phyloP scores from a whole-genome alignment of 2,797 vertebrate genomes.

The Falco rusticolus region DNA sequence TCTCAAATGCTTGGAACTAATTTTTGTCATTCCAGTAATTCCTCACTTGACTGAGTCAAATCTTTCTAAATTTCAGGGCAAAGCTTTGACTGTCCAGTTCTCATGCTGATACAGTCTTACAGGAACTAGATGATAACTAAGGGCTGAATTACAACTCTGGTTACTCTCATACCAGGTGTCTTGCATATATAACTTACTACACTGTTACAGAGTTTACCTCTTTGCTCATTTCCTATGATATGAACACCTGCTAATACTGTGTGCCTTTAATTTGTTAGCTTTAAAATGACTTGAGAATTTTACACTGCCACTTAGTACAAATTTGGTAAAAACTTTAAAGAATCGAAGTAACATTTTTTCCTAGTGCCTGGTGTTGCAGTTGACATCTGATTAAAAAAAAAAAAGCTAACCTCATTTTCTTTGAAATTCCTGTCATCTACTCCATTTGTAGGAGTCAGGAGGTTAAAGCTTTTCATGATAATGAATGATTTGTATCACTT shows the following conservation, averaged over 20 bases:
- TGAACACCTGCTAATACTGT: conserved; percentile 60
- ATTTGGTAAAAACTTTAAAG: conserved; percentile 57
- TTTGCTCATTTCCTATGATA: conserved; percentile 47
- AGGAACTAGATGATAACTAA: conserved; percentile 63
- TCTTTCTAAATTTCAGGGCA: conserved; percentile 64
- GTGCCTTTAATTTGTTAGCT: conserved; percentile 74
- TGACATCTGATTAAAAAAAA: conserved; percentile 8
- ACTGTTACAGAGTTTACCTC: conserved; percentile 69
- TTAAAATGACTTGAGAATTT: conserved; percentile 65
- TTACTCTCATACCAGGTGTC: conserved; percentile 52
- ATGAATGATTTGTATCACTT: conserved; percentile 39
- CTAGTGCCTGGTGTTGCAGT: conserved; percentile 46
- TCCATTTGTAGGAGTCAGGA: conserved; percentile 64
- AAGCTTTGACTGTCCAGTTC: conserved; percentile 60
- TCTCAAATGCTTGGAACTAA: background rate
- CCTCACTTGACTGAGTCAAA: conserved; percentile 42
- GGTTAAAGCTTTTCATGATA: conserved; percentile 29
- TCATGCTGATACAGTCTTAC: conserved; percentile 48
- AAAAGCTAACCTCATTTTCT: conserved; percentile 27
- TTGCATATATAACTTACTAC: conserved; percentile 42
- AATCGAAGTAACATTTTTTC: conserved; percentile 1
- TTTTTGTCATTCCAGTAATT: conserved; percentile 44
- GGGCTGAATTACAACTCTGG: conserved; percentile 65
- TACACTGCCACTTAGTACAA: conserved; percentile 65
- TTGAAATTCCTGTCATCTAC: conserved; percentile 63